A percentile compares a stretch with the other conserved stretches of the same genome.
phyloP scores from a whole-genome alignment of 1,140 invertebrate species.

The Cydia pomonella region DNA sequence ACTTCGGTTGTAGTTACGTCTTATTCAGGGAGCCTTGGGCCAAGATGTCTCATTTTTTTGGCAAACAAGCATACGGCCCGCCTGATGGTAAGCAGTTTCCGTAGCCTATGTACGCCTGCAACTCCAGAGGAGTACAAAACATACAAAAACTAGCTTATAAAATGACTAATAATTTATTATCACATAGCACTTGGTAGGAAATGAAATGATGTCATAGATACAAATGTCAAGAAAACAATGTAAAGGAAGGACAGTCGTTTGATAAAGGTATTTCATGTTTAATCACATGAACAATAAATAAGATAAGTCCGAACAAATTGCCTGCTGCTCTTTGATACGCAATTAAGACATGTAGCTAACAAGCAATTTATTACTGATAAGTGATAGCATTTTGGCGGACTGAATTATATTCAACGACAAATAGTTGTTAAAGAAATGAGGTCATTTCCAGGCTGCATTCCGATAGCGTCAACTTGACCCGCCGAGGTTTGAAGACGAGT shows the following conservation, averaged over 20 bases:
- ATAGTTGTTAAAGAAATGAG: constrained; percentile 1
- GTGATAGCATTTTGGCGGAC: neutral
- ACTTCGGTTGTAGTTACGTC: too few species aligned
- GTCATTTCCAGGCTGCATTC: constrained; percentile 22
- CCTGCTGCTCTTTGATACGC: neutral
- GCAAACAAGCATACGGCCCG: too few species aligned
- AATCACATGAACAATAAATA: constrained; percentile 38
- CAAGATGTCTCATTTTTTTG: too few species aligned
- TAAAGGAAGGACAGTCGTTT: constrained; percentile 23
- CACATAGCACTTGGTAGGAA: neutral
- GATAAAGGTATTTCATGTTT: constrained; percentile 29
- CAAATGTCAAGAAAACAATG: constrained; percentile 30
- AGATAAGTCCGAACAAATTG: constrained; percentile 7
- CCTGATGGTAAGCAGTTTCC: too few species aligned
- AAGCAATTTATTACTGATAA: constrained; percentile 16
- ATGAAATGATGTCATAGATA: constrained; percentile 30
- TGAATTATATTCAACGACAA: neutral
- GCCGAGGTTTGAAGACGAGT: neutral
- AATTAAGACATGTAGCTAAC: constrained; percentile 20
- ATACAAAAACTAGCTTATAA: too few species aligned
- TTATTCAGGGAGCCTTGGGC: too few species aligned
- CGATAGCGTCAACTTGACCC: constrained; percentile 14
- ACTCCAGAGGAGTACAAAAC: too few species aligned
- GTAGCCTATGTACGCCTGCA: too few species aligned
- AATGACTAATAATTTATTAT: too few species aligned